These are phyloP conservation scores for Polyploca ridens DNA, from an alignment of 2,888 invertebrate genomes.

Conservation along the genomic window DNA sequence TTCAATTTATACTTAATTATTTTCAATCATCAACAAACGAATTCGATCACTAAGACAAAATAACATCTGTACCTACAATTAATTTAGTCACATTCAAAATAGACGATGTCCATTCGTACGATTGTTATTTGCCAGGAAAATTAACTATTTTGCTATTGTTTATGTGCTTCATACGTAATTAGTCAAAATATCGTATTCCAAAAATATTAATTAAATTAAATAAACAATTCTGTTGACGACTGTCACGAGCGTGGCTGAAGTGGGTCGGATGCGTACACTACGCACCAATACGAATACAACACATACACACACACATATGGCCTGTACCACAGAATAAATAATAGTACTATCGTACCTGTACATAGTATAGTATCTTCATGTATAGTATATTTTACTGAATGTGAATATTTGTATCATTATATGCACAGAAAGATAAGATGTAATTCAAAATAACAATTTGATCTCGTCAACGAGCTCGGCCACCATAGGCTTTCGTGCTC, in stretches of 20 bases:
- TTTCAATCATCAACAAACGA: constrained; percentile 42
- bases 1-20: constrained; percentile 32
- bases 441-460: too few relatives aligned
- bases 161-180: constrained; percentile 41
- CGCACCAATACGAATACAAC: too few relatives aligned
- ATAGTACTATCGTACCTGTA: too few relatives aligned
- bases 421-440: too few relatives aligned
- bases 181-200: constrained; percentile 46
- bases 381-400: too few relatives aligned
- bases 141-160: constrained; percentile 41
- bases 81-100: constrained; percentile 41
- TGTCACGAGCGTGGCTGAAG: constrained; percentile 14
- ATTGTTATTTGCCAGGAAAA: constrained; percentile 45
- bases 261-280: too few relatives aligned
- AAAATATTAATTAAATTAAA: constrained; percentile 54
- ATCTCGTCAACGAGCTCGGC: too few relatives aligned
- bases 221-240: constrained; percentile 23
- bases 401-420: too few relatives aligned
- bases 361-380: too few relatives aligned
- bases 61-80: constrained; percentile 40
- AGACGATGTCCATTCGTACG: constrained; percentile 28
- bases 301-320: too few relatives aligned
- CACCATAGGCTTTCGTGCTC: too few relatives aligned
- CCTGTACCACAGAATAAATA: too few relatives aligned
- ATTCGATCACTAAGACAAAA: constrained; percentile 44